Percentiles rank a stretch among this genome's conserved stretches.
Evolutionary conservation across 2,797 vertebrate genomes (phyloP).

Genomic region (Enteromius anoplus): DNA sequence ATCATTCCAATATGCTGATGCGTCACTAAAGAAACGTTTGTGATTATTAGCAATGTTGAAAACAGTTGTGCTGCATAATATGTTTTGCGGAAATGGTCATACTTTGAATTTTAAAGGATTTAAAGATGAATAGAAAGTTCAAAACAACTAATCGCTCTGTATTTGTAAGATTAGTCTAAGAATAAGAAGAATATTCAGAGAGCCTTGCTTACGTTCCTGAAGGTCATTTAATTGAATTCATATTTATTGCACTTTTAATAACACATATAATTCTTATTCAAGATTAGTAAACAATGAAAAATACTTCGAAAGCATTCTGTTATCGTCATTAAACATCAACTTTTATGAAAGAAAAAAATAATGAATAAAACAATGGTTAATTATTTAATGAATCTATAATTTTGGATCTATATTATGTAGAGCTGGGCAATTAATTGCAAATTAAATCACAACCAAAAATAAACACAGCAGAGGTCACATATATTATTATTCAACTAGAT

Average conservation of each 20-base stretch:
- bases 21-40: no score
- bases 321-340: background rate
- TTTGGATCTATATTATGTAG: no score
- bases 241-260: background rate
- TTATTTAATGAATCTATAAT: background rate
- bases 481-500: background rate
- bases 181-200: no score
- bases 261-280: no score
- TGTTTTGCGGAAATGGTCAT: background rate
- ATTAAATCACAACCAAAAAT: no score
- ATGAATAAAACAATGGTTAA: background rate
- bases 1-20: background rate
- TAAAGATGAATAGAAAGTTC: no score
- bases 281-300: background rate
- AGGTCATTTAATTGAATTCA: background rate
- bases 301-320: background rate
- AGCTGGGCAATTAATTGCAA: no score
- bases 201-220: no score
- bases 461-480: background rate
- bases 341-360: no score
- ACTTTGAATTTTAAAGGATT: background rate
- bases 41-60: background rate
- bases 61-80: background rate
- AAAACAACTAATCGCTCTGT: no score
- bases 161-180: no score